Conservation (phyloP, 2,888 invertebrate genomes). For the Macrosoma leucophasiata region DNA sequence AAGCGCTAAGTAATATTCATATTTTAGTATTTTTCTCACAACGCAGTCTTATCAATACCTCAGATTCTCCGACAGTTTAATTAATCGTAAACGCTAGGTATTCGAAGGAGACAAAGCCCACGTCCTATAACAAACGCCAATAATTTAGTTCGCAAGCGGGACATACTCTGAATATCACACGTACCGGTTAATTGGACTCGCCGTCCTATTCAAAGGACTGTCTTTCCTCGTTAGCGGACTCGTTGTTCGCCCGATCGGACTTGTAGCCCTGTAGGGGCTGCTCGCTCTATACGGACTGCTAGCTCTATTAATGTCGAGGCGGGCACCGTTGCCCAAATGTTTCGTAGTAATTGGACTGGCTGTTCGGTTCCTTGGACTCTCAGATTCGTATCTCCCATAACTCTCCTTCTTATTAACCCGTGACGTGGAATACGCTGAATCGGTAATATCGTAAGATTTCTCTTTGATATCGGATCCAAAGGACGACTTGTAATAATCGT, state of each 20-base stretch:
- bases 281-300: slow-evolving; percentile 57
- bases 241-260: slow-evolving; percentile 63
- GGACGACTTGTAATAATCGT: slow-evolving; percentile 63
- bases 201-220: slow-evolving; percentile 68
- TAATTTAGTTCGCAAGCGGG: slow-evolving; percentile 11
- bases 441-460: slow-evolving; percentile 60
- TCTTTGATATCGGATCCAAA: slow-evolving; percentile 58
- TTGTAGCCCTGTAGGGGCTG: slow-evolving; percentile 57
- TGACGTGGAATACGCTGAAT: slow-evolving; percentile 60
- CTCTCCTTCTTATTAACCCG: slow-evolving; percentile 55
- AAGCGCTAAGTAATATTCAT: no score
- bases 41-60: no score
- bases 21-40: no score
- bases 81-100: no score
- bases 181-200: slow-evolving; percentile 74
- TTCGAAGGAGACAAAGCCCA: no score
- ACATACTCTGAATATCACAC: slow-evolving; percentile 23
- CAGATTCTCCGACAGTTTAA: no score
- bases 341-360: slow-evolving; percentile 71
- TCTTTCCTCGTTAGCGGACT: slow-evolving; percentile 74
- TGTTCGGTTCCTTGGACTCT: slow-evolving; percentile 62
- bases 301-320: slow-evolving; percentile 67
- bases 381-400: slow-evolving; percentile 53
- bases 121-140: no score
- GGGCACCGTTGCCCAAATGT: slow-evolving; percentile 68